Base-by-base conservation (phyloP, 53 echinoderm and acorn worm genomes). In the Crossaster papposus region DNA sequence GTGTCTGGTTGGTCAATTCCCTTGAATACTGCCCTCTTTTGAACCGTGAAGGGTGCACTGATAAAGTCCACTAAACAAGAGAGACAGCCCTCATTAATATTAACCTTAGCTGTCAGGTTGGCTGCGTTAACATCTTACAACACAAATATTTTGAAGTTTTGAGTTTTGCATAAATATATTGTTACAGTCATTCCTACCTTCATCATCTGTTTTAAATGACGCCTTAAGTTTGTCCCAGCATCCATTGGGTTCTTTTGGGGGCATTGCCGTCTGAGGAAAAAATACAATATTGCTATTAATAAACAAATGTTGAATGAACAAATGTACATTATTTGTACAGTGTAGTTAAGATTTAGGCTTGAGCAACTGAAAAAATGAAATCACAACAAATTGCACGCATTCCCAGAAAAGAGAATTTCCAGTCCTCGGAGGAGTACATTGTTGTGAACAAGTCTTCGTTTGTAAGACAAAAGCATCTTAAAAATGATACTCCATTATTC, bases 1-100 rank as follows among this genome's bases (percentile, higher is more conserved):
- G 95, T 94, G 29, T 95, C 95, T 38, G 92, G 92, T 58, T 96
- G 77, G 9, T 97, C 93, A 7, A 97, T 95, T 13, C 97, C 97
- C 13, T 97, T 83, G 87, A 91, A 97, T 13, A 92, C 94, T 15
- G 81, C 88, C 64, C 97, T 91, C 90, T 96, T 97, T 62, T 91
- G 85, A 83, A 91, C 93, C 26, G 32, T 44, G 82, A 95, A 97
- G 1, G 97, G 95, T 17, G 97, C 97, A 89, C 97, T 97, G n/a
- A 97, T 92, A 92, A 91, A 97, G 80, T 97, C 97, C 72, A 95
- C 97, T 97, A 83, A 87, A 65, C n/a, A 44, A 44, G 44, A 44
- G 9, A 44, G 44, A 44, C 6, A 44, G 44, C n/a, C n/a, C n/a
- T n/a, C n/a, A n/a, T n/a, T n/a, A n/a, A n/a, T n/a, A n/a, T n/a